Base-by-base conservation (phyloP, 2,797 vertebrate genomes). In the Lepilemur septentrionalis region DNA sequence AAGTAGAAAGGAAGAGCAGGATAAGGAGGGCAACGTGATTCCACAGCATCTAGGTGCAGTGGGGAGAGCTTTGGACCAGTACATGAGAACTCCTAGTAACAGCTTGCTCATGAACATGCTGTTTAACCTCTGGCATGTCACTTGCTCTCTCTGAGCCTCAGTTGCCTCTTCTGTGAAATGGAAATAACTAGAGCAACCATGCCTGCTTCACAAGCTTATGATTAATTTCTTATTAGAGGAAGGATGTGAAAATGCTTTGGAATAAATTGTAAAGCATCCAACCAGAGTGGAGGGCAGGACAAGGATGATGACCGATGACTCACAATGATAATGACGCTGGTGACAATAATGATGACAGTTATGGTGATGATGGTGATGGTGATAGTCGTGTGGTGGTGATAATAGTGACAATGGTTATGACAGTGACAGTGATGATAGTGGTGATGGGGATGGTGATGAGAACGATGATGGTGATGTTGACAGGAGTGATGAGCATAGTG, bases 101-200 rank as follows among this genome's bases (percentile, higher is more conserved):
- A 67, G 69, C 15, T 73, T 50, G 32, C 10, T 57, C 1, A 3
- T 10, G 35, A 67, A 72, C 35, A 20, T 28, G 63, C 38, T 55
- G 14, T 20, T 67, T 41, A 41, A 70, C 35, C 17, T 46, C 18
- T 41, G 25, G 67, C 30, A 6, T 28, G 23, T 55, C 43, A 32
- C 46, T 32, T 50, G 55, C 70, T 65, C 2, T 85, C 81, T n/a
- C 78, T 30, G 43, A 80, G 81, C 23, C 48, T 93, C 80, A 7
- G 57, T 65, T 46, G 92, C 73, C 55, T 91, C 50, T 86, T 61
- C 72, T 70, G 35, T 32, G 59, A 78, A 55, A 67, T 72, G 84
- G n/a, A 76, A 46, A 50, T 38, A 32, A 69, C 69, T 30, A 67
- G 65, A 70, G n/a, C 38, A 76, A 23, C 22, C 6, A 22, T 46